Evolutionary conservation across 2,113 vertebrate species (phyloP).

Genomic region (Corydoras maculifer): DNA sequence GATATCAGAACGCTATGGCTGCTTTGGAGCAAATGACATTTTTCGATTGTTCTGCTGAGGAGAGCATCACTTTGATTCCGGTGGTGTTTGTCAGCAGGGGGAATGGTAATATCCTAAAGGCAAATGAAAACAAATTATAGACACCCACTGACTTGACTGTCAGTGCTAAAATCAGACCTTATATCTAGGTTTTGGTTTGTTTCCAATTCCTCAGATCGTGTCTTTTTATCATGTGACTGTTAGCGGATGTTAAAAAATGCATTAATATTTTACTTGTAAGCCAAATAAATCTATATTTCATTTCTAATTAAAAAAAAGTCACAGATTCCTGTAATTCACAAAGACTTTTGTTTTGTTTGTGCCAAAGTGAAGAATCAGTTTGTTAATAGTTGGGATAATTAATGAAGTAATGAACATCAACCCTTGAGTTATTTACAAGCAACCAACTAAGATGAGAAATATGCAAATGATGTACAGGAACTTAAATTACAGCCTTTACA

Average conservation of each 20-base stretch:
- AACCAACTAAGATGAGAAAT: conserved; percentile 11
- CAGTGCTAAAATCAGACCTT: conserved; percentile 9
- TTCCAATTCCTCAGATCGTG: not conserved
- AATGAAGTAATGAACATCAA: too few relatives aligned
- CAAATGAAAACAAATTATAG: conserved; percentile 18
- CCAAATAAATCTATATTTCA: too few relatives aligned
- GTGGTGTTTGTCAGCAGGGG: conserved; percentile 11
- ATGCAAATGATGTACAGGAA: conserved; percentile 22
- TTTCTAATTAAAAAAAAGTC: too few relatives aligned
- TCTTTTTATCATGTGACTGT: not conserved
- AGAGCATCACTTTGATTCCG: conserved; percentile 24
- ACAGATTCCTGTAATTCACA: too few relatives aligned
- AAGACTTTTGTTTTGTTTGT: too few relatives aligned
- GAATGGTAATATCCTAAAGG: conserved; percentile 24
- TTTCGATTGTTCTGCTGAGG: conserved; percentile 3
- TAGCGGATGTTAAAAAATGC: too few relatives aligned
- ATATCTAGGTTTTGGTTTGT: conserved; percentile 1
- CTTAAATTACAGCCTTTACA: not conserved
- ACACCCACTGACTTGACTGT: conserved; percentile 9
- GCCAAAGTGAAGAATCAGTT: too few relatives aligned
- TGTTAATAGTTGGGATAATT: too few relatives aligned
- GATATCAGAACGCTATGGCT: not conserved
- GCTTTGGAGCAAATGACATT: not conserved
- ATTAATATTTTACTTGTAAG: too few relatives aligned
- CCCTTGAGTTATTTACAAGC: not conserved